These are phyloP conservation scores for Otocyon megalotis DNA, from an alignment of 2,113 vertebrate genomes.

Conservation along the genomic window DNA sequence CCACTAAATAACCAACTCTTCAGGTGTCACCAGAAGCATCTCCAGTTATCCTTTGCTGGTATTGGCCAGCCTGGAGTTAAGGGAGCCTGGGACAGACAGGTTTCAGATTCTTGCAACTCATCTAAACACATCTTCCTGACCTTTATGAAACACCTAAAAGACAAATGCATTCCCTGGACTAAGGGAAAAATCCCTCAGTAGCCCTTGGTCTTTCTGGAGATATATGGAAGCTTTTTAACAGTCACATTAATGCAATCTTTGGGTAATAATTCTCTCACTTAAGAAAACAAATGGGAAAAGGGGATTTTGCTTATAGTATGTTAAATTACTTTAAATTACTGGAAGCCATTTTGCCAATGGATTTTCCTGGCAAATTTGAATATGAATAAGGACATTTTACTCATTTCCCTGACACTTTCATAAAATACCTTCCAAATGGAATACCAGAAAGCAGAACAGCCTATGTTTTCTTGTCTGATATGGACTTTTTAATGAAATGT, in stretches of 20 bases:
- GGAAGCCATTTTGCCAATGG: constrained; percentile 46
- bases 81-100: background rate
- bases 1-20: background rate
- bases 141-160: background rate
- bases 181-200: background rate
- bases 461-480: background rate
- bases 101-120: no score
- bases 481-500: background rate
- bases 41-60: background rate
- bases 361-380: constrained; percentile 69
- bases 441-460: background rate
- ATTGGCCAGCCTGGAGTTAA: background rate
- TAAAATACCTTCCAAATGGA: constrained; percentile 1
- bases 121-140: background rate
- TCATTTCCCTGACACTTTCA: background rate
- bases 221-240: background rate
- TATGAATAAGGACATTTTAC: constrained; percentile 50
- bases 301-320: constrained; percentile 8
- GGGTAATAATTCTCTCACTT: constrained; percentile 50
- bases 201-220: background rate
- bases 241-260: background rate
- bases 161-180: background rate
- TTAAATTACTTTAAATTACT: constrained; percentile 60
- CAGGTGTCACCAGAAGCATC: no score
- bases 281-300: constrained; percentile 55